A percentile compares a stretch with the other conserved stretches of the same genome.
Evolutionary conservation across 2,888 invertebrate species (phyloP).

Genomic region (Euphydryas editha): DNA sequence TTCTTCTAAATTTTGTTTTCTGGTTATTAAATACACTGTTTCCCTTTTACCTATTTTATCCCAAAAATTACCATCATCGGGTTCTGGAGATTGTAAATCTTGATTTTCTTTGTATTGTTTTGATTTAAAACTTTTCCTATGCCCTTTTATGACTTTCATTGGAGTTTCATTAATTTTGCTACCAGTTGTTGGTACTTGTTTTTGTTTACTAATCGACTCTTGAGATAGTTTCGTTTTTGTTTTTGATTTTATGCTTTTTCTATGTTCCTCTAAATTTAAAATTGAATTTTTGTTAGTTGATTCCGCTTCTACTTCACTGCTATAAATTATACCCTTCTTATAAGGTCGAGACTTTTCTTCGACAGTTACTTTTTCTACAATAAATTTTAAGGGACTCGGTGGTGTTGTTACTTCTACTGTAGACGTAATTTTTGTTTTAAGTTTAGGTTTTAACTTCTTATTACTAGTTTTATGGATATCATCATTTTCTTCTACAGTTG

Average conservation of each 20-base stretch:
- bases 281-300: constrained; percentile 30
- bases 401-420: constrained; percentile 79
- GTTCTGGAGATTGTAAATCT: constrained; percentile 63
- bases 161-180: constrained; percentile 27
- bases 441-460: constrained; percentile 56
- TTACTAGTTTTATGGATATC: constrained; percentile 45
- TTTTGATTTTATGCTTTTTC: constrained; percentile 39
- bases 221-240: constrained; percentile 17
- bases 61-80: constrained; percentile 85
- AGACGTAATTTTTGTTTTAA: constrained; percentile 82
- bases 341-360: constrained; percentile 77
- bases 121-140: constrained; percentile 50
- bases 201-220: constrained; percentile 1
- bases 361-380: constrained; percentile 83
- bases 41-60: constrained; percentile 86
- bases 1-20: constrained; percentile 79
- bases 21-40: constrained; percentile 84
- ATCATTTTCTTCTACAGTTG: constrained; percentile 75
- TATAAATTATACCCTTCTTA: constrained; percentile 71
- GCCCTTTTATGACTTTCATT: constrained; percentile 29
- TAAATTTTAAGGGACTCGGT: constrained; percentile 77
- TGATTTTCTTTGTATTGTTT: constrained; percentile 45
- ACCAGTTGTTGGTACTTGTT: constrained; percentile 10
- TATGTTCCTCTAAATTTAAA: constrained; percentile 37
- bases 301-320: constrained; percentile 59